phyloP scores from a whole-genome alignment of 1,140 invertebrate species.

The Drosophila nasuta region DNA sequence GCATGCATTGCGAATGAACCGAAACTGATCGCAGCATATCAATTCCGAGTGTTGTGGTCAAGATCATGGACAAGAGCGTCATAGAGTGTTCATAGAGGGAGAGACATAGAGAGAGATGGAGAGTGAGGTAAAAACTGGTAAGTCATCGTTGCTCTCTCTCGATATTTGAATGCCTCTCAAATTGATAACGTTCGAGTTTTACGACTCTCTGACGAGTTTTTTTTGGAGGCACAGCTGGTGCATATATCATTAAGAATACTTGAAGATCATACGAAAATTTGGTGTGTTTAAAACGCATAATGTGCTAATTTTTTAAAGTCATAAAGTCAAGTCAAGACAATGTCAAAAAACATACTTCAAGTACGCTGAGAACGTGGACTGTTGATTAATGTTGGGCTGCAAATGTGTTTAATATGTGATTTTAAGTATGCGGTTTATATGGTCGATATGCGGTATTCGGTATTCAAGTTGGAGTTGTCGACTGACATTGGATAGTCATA shows the following conservation, averaged over 20 bases:
- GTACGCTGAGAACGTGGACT: slow-evolving; percentile 47
- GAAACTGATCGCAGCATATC: slow-evolving; percentile 7
- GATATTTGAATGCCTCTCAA: slow-evolving; percentile 5
- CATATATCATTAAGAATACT: slow-evolving; percentile 37
- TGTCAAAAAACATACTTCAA: slow-evolving; percentile 33
- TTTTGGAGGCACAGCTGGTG: slow-evolving; percentile 2
- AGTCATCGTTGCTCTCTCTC: neutral
- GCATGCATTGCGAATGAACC: slow-evolving; percentile 6
- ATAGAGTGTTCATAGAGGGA: neutral
- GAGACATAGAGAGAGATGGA: neutral
- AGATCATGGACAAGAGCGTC: slow-evolving; percentile 82
- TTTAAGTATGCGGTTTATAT: slow-evolving; percentile 15
- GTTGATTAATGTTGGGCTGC: slow-evolving; percentile 46
- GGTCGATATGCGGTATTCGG: slow-evolving; percentile 12
- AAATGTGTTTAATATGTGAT: slow-evolving; percentile 17
- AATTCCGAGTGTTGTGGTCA: slow-evolving; percentile 47
- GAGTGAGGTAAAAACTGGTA: slow-evolving; percentile 34
- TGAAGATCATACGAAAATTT: slow-evolving; percentile 12
- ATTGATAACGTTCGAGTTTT: slow-evolving; percentile 24
- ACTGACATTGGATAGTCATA: slow-evolving; percentile 45
- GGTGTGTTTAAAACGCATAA: slow-evolving; percentile 5
- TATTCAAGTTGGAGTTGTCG: slow-evolving; percentile 21
- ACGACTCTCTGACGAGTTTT: neutral
- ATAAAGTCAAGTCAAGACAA: slow-evolving; percentile 29
- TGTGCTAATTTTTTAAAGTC: slow-evolving; percentile 37